These are phyloP conservation scores for Euschistus heros DNA, from an alignment of 1,140 invertebrate genomes.

Conservation along the genomic window DNA sequence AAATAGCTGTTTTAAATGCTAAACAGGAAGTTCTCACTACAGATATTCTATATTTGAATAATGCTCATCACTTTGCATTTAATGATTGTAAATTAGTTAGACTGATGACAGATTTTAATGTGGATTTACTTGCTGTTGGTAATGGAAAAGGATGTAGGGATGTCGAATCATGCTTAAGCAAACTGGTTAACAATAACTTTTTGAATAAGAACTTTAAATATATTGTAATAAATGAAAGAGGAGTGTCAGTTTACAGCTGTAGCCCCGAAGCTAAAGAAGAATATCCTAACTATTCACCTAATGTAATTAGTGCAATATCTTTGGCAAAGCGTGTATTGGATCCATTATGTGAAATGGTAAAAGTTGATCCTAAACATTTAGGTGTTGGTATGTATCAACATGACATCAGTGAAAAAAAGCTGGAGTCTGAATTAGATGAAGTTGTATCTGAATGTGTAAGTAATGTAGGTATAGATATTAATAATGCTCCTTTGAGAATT, in stretches of 20 bases:
- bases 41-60: constrained; percentile 49
- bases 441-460: constrained; percentile 74
- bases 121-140: constrained; percentile 67
- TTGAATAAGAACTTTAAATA: constrained; percentile 48
- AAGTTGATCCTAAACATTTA: constrained; percentile 82
- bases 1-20: constrained; percentile 60
- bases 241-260: constrained; percentile 83
- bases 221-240: constrained; percentile 78
- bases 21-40: constrained; percentile 59
- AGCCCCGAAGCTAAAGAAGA: constrained; percentile 71
- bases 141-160: constrained; percentile 82
- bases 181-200: constrained; percentile 45
- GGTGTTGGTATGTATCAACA: constrained; percentile 91
- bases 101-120: constrained; percentile 35
- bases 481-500: constrained; percentile 67
- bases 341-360: constrained; percentile 80
- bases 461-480: constrained; percentile 84
- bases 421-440: constrained; percentile 61
- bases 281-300: constrained; percentile 68
- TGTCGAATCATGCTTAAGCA: constrained; percentile 62
- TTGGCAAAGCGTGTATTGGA: constrained; percentile 78
- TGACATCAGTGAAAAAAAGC: constrained; percentile 65
- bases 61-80: constrained; percentile 10
- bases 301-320: constrained; percentile 72
- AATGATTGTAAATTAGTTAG: neutral